phyloP scores from a whole-genome alignment of 2,888 invertebrate species.

The Thecophora atra region DNA sequence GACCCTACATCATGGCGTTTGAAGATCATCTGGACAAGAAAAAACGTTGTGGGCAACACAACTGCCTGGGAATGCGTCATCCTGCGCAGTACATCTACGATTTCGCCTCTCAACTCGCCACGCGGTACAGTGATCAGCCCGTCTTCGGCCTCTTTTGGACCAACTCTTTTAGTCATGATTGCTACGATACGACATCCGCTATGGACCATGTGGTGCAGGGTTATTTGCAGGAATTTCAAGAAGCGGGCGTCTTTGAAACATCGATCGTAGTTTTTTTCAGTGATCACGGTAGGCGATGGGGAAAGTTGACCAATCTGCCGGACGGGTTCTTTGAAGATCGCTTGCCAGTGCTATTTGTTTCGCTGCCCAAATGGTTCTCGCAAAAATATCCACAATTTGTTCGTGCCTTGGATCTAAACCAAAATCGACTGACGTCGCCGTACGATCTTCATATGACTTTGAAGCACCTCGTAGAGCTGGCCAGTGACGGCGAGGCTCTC shows the following conservation, averaged over 20 bases:
- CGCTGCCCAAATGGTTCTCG: conserved; percentile 74
- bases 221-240: conserved; percentile 70
- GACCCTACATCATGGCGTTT: conserved; percentile 76
- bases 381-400: conserved; percentile 68
- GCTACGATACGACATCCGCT: conserved; percentile 71
- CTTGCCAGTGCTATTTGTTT: conserved; percentile 77
- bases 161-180: conserved; percentile 79
- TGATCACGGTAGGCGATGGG: conserved; percentile 82
- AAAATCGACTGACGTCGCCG: conserved; percentile 74
- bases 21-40: conserved; percentile 69
- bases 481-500: conserved; percentile 41
- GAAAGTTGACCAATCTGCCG: conserved; percentile 72
- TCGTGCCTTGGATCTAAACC: conserved; percentile 70
- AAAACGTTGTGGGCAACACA: conserved; percentile 67
- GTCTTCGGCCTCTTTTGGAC: conserved; percentile 83
- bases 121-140: conserved; percentile 70
- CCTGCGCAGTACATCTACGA: conserved; percentile 76
- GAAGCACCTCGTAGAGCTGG: conserved; percentile 69
- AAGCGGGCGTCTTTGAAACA: conserved; percentile 70
- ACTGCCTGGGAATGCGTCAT: conserved; percentile 71
- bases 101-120: conserved; percentile 73
- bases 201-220: conserved; percentile 72
- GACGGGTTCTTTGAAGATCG: conserved; percentile 82
- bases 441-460: conserved; percentile 78
- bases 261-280: conserved; percentile 78